These are phyloP conservation scores for Neopelma chrysocephalum DNA, from an alignment of 2,797 vertebrate genomes.

Conservation along the genomic window DNA sequence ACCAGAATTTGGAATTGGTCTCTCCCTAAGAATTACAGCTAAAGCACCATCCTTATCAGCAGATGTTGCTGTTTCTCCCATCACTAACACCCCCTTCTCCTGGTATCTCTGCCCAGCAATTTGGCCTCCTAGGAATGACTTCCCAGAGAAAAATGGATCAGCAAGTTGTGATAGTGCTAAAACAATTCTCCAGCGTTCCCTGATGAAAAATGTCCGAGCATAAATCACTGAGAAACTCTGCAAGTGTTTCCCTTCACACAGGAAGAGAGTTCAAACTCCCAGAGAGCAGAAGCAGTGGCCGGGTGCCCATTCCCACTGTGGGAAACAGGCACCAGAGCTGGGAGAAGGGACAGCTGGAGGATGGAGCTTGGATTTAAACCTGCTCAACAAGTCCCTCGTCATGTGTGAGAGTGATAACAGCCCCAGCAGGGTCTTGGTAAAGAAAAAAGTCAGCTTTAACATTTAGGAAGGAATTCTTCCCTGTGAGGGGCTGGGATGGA, in stretches of 20 bases:
- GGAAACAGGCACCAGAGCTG: not conserved
- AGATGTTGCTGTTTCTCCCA: not conserved
- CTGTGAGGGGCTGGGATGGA: not conserved
- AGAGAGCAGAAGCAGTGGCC: not conserved
- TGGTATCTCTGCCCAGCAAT: not conserved
- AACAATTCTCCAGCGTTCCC: slow-evolving; percentile 34
- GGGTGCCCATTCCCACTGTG: rapidly evolving
- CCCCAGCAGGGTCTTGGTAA: not conserved
- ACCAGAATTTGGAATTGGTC: not conserved
- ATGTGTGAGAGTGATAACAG: rapidly evolving
- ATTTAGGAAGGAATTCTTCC: not conserved
- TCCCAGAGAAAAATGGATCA: slow-evolving; percentile 16
- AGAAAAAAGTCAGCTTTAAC: not conserved
- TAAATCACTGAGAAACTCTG: not conserved
- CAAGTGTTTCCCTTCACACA: not conserved
- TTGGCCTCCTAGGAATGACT: slow-evolving; percentile 15
- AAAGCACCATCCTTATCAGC: not conserved
- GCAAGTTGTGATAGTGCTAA: slow-evolving; percentile 9
- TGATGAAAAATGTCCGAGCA: slow-evolving; percentile 34
- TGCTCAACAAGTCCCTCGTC: not conserved
- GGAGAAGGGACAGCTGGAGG: not conserved
- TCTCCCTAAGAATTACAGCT: not conserved
- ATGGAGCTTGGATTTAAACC: rapidly evolving
- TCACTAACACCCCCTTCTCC: not conserved
- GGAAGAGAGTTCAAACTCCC: not conserved